Evolutionary conservation across 1,140 invertebrate genomes (phyloP), one percentile per base, ranked within the genome.

Genomic region (Colletes latitarsis): DNA sequence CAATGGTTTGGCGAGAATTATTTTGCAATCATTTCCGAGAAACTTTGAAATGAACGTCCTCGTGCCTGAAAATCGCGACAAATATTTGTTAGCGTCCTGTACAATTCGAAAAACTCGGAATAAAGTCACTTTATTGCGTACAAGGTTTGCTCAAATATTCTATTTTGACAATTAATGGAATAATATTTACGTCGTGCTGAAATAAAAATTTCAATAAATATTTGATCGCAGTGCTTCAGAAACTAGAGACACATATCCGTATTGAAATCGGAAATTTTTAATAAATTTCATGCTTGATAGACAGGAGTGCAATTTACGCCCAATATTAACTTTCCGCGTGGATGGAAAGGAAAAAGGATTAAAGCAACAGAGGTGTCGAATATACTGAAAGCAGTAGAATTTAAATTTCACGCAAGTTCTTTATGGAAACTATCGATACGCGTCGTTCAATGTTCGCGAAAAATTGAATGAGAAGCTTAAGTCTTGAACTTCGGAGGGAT

Each of bases 401-500:
- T 52, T n/a, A 46, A 68, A 53, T 68, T 43, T 15, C 6, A 21
- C 46, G 57, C 0, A 5, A 0, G 21, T 6, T 12, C n/a, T 12
- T 19, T 19, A n/a, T 39, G 46, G n/a, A 39, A 63, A 53, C 15
- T 30, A 8, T 5, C 3, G 41, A 49, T 3, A 53, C 43, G 0
- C 66, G 75, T 70, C 55, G 69, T 70, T 69, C 53, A 19, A 4
- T 30, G 6, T 57, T 46, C 39, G 14, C 1, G 62, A 17, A 14
- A 46, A 15, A 76, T 76, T 46, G 52, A 68, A 46, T n/a, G 52
- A 12, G 6, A 43, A 21, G 73, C 73, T 64, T 17, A 53, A 74
- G 60, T 52, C 58, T 10, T 6, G 17, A 15, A 14, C 9, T 49
- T 21, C 6, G 49, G 55, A 53, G 6, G 62, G 62, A 76, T 76